phyloP scores from a whole-genome alignment of 2,797 vertebrate species.

The Sebastes steindachneri region DNA sequence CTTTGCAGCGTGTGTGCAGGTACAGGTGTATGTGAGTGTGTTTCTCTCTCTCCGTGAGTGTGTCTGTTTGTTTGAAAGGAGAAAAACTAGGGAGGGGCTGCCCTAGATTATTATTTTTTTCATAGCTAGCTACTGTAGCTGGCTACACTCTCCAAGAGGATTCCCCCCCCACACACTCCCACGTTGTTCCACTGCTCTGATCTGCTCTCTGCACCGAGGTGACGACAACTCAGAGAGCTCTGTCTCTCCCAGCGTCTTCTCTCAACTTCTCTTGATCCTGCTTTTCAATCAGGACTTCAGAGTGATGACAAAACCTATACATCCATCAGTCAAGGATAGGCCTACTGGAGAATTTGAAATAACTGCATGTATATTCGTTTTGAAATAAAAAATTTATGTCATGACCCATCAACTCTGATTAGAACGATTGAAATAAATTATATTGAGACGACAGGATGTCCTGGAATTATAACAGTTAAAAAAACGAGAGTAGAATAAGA shows the following conservation, averaged over 20 bases:
- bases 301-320: not conserved
- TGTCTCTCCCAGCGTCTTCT: not conserved
- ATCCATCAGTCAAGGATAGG: not conserved
- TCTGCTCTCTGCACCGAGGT: conserved; percentile 50
- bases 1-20: conserved; percentile 45
- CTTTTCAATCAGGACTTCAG: conserved; percentile 3
- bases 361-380: not conserved
- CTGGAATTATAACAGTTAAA: too few relatives aligned
- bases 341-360: not conserved
- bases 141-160: conserved; percentile 72
- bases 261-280: conserved; percentile 12
- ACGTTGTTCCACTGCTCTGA: conserved; percentile 37
- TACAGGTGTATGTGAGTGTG: conserved; percentile 41
- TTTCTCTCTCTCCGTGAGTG: conserved; percentile 16
- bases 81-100: conserved; percentile 69
- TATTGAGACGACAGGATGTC: accelerated
- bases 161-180: conserved; percentile 63
- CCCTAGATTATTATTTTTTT: conserved; percentile 87
- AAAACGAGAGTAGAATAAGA: too few relatives aligned
- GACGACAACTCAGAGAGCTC: conserved; percentile 32
- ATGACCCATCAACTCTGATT: not conserved
- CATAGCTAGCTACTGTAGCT: conserved; percentile 66
- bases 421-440: not conserved
- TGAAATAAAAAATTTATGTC: not conserved
- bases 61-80: conserved; percentile 40